Evolutionary conservation across 1,140 invertebrate species (phyloP).

Genomic region (Musca vetustissima): DNA sequence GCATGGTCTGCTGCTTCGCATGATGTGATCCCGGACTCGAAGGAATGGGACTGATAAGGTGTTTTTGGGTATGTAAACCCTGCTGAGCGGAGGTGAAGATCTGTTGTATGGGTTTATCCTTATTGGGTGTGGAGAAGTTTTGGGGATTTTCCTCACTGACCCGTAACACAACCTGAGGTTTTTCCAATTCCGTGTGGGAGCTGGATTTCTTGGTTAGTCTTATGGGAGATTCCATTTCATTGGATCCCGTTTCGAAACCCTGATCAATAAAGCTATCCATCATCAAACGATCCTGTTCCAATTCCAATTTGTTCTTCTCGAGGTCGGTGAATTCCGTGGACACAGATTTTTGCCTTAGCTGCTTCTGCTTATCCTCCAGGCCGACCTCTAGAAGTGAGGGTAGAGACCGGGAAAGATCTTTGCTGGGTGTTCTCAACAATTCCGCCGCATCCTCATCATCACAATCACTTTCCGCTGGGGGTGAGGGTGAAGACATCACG

Average conservation of each 20-base stretch:
- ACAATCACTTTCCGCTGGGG: slow-evolving; percentile 42
- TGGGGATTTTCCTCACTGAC: slow-evolving; percentile 31
- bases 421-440: not conserved
- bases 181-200: slow-evolving; percentile 5
- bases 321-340: slow-evolving; percentile 11
- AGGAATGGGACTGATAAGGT: slow-evolving; percentile 33
- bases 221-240: slow-evolving; percentile 37
- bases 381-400: slow-evolving; percentile 13
- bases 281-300: not conserved
- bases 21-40: not conserved
- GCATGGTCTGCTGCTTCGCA: slow-evolving; percentile 35
- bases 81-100: not conserved
- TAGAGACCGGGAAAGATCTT: not conserved
- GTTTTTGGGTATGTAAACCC: slow-evolving; percentile 25
- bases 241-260: slow-evolving; percentile 50
- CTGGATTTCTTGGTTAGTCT: not conserved
- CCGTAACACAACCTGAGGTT: not conserved
- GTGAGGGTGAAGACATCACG: slow-evolving; percentile 46
- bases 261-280: slow-evolving; percentile 48
- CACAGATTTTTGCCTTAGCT: slow-evolving; percentile 27
- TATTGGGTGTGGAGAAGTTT: slow-evolving; percentile 31
- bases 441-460: slow-evolving; percentile 10
- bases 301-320: not conserved
- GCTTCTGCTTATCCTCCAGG: not conserved
- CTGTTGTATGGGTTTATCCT: not conserved